Conservation (phyloP, 2,888 invertebrate genomes). For the Neocrepidodera transversa region DNA sequence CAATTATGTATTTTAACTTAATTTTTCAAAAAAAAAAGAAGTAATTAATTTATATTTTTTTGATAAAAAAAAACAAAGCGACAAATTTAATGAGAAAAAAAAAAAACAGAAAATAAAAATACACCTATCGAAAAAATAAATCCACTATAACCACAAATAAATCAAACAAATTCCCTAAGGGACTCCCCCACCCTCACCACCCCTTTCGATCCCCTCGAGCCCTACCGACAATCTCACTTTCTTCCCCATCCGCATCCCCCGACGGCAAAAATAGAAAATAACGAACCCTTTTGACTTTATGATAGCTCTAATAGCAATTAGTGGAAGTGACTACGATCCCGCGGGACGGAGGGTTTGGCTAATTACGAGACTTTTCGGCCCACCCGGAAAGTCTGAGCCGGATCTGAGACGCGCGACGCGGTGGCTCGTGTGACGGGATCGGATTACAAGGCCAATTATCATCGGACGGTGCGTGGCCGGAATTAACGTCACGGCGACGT, state of each 20-base stretch:
- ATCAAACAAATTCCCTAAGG: slow-evolving; percentile 26
- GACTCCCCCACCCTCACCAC: too few species aligned
- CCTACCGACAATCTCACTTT: slow-evolving; percentile 22
- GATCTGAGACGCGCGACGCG: slow-evolving; percentile 54
- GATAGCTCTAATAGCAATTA: slow-evolving; percentile 54
- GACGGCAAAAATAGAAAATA: slow-evolving; percentile 37
- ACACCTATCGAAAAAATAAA: slow-evolving; percentile 14
- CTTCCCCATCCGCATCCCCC: slow-evolving; percentile 13
- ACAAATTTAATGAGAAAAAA: too few species aligned
- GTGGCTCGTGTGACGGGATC: slow-evolving; percentile 47
- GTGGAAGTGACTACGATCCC: slow-evolving; percentile 46
- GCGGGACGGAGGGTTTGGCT: slow-evolving; percentile 46
- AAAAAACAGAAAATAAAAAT: too few species aligned
- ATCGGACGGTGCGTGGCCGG: slow-evolving; percentile 45
- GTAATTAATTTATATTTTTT: too few species aligned
- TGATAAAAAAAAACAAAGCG: too few species aligned
- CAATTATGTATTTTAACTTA: too few species aligned
- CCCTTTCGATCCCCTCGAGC: slow-evolving; percentile 17
- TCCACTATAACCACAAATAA: slow-evolving; percentile 26
- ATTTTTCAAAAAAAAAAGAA: too few species aligned
- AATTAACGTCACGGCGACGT: slow-evolving; percentile 36
- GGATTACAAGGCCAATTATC: slow-evolving; percentile 60
- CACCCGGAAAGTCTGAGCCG: slow-evolving; percentile 59
- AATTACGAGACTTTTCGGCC: slow-evolving; percentile 52
- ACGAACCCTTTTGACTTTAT: slow-evolving; percentile 52